Evolutionary conservation across 2,888 invertebrate species (phyloP).

Genomic region (Abrostola tripartita): DNA sequence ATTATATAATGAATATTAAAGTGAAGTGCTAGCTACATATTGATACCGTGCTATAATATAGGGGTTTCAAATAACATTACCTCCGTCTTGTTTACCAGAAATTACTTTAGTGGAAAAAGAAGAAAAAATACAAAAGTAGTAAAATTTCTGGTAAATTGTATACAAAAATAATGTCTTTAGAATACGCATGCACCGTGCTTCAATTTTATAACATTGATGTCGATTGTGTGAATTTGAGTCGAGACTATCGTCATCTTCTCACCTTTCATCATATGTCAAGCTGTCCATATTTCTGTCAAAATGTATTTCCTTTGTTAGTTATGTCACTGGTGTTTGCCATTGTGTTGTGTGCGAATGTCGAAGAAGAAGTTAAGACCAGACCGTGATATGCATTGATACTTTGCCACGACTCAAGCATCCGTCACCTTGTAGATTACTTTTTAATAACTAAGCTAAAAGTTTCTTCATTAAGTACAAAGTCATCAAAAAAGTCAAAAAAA

Average conservation of each 20-base stretch:
- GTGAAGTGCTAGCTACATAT: conserved; percentile 44
- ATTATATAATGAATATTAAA: conserved; percentile 13
- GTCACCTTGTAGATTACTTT: conserved; percentile 14
- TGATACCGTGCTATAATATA: conserved; percentile 42
- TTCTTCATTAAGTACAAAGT: background rate
- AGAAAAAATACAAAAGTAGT: conserved; percentile 26
- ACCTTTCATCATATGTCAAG: conserved; percentile 75
- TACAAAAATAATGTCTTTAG: conserved; percentile 25
- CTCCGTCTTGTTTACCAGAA: conserved; percentile 43
- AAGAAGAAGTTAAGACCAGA: conserved; percentile 21
- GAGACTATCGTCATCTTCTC: conserved; percentile 63
- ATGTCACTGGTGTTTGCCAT: conserved; percentile 48
- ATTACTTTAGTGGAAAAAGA: conserved; percentile 8
- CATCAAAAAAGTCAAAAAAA: background rate
- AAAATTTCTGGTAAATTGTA: conserved; percentile 44
- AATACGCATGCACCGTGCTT: conserved; percentile 76
- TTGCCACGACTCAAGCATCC: conserved; percentile 35
- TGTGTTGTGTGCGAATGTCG: conserved; percentile 42
- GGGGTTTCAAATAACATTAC: conserved; percentile 38
- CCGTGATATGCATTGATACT: conserved; percentile 9
- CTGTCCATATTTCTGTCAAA: conserved; percentile 79
- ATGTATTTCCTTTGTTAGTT: conserved; percentile 73
- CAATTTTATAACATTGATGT: conserved; percentile 17
- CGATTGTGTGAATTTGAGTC: conserved; percentile 42
- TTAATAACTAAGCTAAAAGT: background rate